These are phyloP conservation scores for Xiphophorus couchianus DNA, from an alignment of 2,113 vertebrate species.

Conservation along the genomic window DNA sequence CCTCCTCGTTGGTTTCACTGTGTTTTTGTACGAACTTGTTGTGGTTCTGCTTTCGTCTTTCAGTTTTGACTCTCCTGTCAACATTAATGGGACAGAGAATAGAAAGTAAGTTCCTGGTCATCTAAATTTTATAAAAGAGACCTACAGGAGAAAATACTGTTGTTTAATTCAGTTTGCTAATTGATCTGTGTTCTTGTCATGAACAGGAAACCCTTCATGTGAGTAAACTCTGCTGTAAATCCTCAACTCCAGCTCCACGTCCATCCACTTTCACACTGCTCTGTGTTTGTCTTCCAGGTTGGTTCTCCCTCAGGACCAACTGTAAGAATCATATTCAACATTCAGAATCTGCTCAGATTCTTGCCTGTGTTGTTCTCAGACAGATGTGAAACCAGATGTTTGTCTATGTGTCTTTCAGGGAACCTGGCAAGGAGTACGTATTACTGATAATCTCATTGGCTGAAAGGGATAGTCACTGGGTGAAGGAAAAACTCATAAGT, in stretches of 20 bases:
- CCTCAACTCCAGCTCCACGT: not conserved
- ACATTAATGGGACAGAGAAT: not conserved
- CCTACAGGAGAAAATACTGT: not conserved
- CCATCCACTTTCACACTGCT: not conserved
- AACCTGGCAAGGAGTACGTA: not conserved
- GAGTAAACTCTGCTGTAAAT: not conserved
- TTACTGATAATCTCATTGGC: conserved; percentile 1
- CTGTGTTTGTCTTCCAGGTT: not conserved
- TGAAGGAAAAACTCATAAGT: not conserved
- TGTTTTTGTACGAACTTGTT: not conserved
- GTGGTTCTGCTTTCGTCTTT: not conserved
- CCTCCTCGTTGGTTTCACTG: not conserved
- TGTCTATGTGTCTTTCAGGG: conserved; percentile 8
- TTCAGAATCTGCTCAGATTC: not conserved
- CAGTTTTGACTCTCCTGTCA: not conserved
- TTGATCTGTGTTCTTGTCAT: not conserved
- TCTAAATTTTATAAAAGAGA: not conserved
- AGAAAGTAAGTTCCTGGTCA: not conserved
- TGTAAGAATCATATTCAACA: not conserved
- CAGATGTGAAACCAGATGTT: conserved; percentile 4
- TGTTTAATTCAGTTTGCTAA: not conserved
- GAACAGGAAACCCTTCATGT: not conserved
- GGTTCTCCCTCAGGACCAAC: not conserved
- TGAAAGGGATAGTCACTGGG: not conserved
- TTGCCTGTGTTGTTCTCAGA: not conserved